Evolutionary conservation across 1,140 invertebrate species (phyloP), one percentile per base, ranked within the genome.

Genomic region (Platyscapa corneri): DNA sequence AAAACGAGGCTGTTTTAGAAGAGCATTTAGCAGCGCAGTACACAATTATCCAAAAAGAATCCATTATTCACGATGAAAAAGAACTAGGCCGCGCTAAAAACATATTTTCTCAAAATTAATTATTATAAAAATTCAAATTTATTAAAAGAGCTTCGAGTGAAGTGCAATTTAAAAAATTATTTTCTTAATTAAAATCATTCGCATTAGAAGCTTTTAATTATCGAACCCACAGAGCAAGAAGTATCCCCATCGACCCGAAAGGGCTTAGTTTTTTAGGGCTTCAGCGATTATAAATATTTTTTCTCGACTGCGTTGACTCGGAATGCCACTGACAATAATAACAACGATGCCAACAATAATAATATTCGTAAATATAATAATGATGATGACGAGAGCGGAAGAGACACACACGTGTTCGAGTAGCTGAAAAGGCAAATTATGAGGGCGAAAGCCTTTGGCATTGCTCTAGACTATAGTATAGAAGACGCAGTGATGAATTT

Each of bases 401-500:
- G 23, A 60, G 23, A 3, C 3, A 12, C 77, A 3, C 76, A 37
- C 60, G 30, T 20, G 0, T 46, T 10, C 37, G 49, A 49, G 37
- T 16, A 42, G n/a, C 18, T 8, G 80, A 86, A 85, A 83, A 83
- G 65, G 16, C 42, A 49, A 74, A 88, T 84, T 67, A 80, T 67
- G 23, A 3, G 34, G 0, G 12, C 39, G 23, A 67, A 42, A 34
- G 79, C 27, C n/a, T 67, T 80, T 46, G 56, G 23, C 37, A 6
- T 42, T 64, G 39, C 8, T 42, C 37, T 74, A 74, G 23, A 42
- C 37, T n/a, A 23, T 1, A 42, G 6, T 42, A 0, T n/a, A 23
- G 16, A 2, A 42, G 70, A 18, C 23, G 64, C 60, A 65, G 82
- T 70, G 86, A 89, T 88, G 85, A 87, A 88, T 89, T 88, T 79